Evolutionary conservation across 35 echinoderm and acorn worm genomes (phyloP).

Genomic region (Apostichopus parvimensis): DNA sequence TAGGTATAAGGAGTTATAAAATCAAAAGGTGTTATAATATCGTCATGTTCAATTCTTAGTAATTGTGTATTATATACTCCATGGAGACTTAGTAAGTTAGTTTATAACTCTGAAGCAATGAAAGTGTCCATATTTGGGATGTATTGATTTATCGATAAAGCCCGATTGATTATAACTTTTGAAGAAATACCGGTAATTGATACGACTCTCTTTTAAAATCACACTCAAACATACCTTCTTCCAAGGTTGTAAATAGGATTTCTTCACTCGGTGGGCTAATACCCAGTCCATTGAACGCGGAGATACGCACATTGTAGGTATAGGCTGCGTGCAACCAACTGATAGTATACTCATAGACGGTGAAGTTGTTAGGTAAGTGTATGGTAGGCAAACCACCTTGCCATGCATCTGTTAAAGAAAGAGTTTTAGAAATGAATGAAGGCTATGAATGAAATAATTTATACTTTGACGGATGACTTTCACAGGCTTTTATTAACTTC

Average conservation of each 20-base stretch:
- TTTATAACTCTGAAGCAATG: no score
- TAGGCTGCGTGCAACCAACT: constrained; percentile 77
- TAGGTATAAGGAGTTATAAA: no score
- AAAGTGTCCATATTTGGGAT: no score
- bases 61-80: no score
- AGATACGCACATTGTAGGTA: constrained; percentile 83
- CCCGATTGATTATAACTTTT: no score
- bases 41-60: no score
- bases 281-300: constrained; percentile 87
- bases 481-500: no score
- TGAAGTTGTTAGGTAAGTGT: constrained; percentile 69
- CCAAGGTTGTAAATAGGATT: constrained; percentile 80
- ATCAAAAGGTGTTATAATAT: no score
- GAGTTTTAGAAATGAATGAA: neutral
- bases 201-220: neutral
- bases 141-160: no score
- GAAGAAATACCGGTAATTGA: neutral
- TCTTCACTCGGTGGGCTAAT: constrained; percentile 81
- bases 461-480: no score
- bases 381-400: constrained; percentile 79
- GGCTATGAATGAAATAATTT: neutral
- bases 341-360: constrained; percentile 70
- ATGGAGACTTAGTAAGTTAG: no score
- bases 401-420: constrained; percentile 73
- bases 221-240: constrained; percentile 75